Evolutionary conservation across 2,797 vertebrate genomes (phyloP).

Genomic region (Macropus fuliginosus): DNA sequence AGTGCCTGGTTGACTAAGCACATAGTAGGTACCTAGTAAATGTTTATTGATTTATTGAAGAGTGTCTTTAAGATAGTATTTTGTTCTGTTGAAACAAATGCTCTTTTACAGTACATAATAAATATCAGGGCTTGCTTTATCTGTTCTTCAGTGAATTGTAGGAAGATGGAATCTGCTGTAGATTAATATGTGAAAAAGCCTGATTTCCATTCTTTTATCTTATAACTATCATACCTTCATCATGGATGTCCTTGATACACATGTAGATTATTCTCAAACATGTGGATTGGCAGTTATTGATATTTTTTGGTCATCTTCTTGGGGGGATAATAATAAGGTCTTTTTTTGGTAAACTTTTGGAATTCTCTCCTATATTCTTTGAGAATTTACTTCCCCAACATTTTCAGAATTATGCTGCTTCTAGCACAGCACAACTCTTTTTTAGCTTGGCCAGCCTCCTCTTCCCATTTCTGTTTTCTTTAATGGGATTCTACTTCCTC

Average conservation of each 20-base stretch:
- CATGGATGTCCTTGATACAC: neutral
- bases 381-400: neutral
- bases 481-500: neutral
- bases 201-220: neutral
- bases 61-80: neutral
- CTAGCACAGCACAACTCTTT: neutral
- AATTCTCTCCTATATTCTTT: neutral
- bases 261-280: neutral
- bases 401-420: neutral
- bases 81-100: neutral
- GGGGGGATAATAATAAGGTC: neutral
- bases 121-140: neutral
- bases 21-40: neutral
- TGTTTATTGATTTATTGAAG: neutral
- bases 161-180: neutral
- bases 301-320: neutral
- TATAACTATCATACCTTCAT: neutral
- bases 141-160: neutral
- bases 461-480: neutral
- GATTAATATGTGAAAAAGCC: neutral
- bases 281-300: neutral
- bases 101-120: neutral
- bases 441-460: neutral
- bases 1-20: neutral
- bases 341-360: neutral